A percentile compares a stretch with the other conserved stretches of the same genome.
These are phyloP conservation scores for Ptychochromis oligacanthus DNA, from an alignment of 2,113 vertebrate genomes.

Conservation along the genomic window DNA sequence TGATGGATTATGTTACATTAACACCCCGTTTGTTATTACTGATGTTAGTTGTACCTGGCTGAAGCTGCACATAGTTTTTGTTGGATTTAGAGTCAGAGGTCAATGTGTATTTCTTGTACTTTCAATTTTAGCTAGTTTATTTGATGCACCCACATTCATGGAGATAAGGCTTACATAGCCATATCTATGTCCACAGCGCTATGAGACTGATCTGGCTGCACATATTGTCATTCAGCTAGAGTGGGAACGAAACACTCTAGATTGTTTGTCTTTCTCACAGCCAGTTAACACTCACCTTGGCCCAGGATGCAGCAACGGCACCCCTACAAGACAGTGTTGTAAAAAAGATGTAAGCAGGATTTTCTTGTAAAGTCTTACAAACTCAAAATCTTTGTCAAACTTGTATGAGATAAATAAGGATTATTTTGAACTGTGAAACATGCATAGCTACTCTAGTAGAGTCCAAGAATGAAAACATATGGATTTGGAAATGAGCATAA, in stretches of 20 bases:
- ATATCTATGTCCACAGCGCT: background rate
- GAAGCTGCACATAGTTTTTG: background rate
- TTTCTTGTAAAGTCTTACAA: background rate
- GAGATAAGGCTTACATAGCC: background rate
- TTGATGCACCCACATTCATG: background rate
- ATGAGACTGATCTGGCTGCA: background rate
- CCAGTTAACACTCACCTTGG: background rate
- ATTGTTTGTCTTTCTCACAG: background rate
- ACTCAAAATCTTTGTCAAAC: background rate
- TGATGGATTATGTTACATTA: conserved; percentile 20
- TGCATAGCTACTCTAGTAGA: background rate
- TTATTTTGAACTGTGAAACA: background rate
- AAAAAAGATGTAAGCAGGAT: background rate
- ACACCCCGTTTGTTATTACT: background rate
- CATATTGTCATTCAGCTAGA: too few relatives aligned
- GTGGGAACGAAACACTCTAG: too few relatives aligned
- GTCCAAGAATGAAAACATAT: background rate
- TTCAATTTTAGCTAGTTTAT: background rate
- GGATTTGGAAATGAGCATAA: background rate
- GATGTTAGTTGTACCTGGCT: background rate
- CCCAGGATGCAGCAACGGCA: background rate
- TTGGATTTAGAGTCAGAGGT: background rate
- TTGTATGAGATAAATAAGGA: background rate
- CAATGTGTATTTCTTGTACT: background rate
- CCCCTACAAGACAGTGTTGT: too few relatives aligned